phyloP scores from a whole-genome alignment of 1,140 invertebrate species.

The Drosophila aff. region DNA sequence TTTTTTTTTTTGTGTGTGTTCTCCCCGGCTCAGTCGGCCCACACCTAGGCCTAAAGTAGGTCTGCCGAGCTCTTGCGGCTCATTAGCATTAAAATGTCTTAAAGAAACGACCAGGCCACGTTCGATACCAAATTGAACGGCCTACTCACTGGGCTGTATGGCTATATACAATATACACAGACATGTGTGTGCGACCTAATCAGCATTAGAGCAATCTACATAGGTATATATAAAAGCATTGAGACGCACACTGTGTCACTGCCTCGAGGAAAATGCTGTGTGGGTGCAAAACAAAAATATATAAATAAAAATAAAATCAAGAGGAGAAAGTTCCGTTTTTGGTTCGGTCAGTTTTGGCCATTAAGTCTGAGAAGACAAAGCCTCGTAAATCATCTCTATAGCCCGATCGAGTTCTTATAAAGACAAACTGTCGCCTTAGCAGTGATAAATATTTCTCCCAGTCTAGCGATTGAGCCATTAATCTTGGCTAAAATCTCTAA shows the following conservation, averaged over 20 bases:
- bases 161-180: background rate
- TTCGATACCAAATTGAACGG: constrained; percentile 80
- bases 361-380: constrained; percentile 4
- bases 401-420: constrained; percentile 24
- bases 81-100: constrained; percentile 84
- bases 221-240: constrained; percentile 77
- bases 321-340: constrained; percentile 34
- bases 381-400: constrained; percentile 27
- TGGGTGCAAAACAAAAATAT: constrained; percentile 9
- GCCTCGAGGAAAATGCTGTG: constrained; percentile 20
- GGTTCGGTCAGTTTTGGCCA: background rate
- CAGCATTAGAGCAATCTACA: constrained; percentile 81
- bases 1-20: constrained; percentile 1
- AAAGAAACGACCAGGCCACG: constrained; percentile 78
- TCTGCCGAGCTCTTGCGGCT: constrained; percentile 75
- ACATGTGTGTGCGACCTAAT: constrained; percentile 62
- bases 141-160: constrained; percentile 54
- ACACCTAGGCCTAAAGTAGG: constrained; percentile 72
- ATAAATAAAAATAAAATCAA: background rate
- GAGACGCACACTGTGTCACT: constrained; percentile 56
- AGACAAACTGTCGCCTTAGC: constrained; percentile 34
- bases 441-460: constrained; percentile 23
- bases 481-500: constrained; percentile 49
- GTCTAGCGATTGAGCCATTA: constrained; percentile 59
- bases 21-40: constrained; percentile 55